Evolutionary conservation across 2,888 invertebrate genomes (phyloP).

Genomic region (Lordiphosa andalusiaca): DNA sequence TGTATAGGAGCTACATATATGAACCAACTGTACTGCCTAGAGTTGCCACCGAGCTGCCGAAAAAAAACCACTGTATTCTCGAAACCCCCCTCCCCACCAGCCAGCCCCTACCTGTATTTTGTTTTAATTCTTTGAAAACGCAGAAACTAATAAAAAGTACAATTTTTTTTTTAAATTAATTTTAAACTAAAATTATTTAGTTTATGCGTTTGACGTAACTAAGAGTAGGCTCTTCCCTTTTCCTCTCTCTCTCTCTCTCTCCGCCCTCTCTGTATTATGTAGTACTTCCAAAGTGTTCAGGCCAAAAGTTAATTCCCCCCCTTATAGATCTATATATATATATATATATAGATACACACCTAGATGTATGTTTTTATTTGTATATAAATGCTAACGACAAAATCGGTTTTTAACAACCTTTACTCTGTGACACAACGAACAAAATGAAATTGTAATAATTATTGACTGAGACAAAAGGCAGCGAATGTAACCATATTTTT

Average conservation of each 20-base stretch:
- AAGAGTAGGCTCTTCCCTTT: not conserved
- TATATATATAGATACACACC: conserved; percentile 10
- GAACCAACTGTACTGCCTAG: no score
- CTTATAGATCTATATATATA: conserved; percentile 13
- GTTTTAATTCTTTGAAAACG: conserved; percentile 31
- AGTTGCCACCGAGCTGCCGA: conserved; percentile 5
- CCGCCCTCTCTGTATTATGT: conserved; percentile 28
- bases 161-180: conserved; percentile 25
- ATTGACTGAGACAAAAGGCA: conserved; percentile 37
- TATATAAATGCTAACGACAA: conserved; percentile 21
- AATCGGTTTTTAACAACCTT: conserved; percentile 10
- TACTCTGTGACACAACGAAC: conserved; percentile 23
- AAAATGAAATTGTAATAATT: conserved; percentile 29
- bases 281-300: conserved; percentile 74
- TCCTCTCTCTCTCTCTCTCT: no score
- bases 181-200: conserved; percentile 22
- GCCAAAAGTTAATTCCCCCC: conserved; percentile 59
- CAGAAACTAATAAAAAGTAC: conserved; percentile 38
- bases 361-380: conserved; percentile 7
- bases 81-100: no score
- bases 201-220: conserved; percentile 19
- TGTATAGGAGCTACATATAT: no score
- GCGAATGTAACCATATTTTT: conserved; percentile 39
- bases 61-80: conserved; percentile 17
- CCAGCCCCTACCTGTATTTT: conserved; percentile 10